phyloP scores from a whole-genome alignment of 2,797 vertebrate species.

The Sternotherus odoratus region DNA sequence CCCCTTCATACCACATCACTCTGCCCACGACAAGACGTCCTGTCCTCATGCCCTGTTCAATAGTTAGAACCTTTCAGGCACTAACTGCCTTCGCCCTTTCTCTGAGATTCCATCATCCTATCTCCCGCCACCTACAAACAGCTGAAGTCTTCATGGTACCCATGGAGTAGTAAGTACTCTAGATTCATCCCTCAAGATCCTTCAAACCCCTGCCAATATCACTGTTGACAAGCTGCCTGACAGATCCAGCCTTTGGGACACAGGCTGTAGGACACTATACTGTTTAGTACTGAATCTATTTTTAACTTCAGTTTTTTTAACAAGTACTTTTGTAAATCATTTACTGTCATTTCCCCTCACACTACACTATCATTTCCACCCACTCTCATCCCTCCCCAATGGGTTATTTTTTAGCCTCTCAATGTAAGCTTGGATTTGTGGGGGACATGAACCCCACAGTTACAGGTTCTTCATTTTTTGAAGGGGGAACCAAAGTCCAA shows the following conservation, averaged over 20 bases:
- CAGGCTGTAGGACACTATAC: neutral
- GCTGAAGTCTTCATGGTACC: neutral
- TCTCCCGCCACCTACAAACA: neutral
- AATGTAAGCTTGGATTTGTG: rapidly evolving
- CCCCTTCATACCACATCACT: rapidly evolving
- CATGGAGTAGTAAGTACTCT: neutral
- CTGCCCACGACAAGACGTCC: neutral
- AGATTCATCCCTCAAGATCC: neutral
- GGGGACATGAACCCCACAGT: neutral
- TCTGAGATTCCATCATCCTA: neutral
- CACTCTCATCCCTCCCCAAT: neutral
- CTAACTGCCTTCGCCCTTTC: rapidly evolving
- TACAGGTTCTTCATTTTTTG: neutral
- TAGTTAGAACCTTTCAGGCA: neutral
- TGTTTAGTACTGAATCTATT: neutral
- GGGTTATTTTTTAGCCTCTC: neutral
- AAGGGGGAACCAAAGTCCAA: neutral
- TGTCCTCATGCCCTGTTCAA: neutral
- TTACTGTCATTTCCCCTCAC: neutral
- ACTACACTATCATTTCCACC: neutral
- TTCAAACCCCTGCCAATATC: neutral
- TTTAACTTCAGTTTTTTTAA: neutral
- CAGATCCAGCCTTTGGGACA: rapidly evolving
- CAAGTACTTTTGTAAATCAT: neutral
- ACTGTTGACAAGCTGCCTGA: neutral